Percentiles rank a stretch among this genome's conserved stretches.
These are phyloP conservation scores for Synanthedon vespiformis DNA, from an alignment of 2,888 invertebrate genomes.

Conservation along the genomic window DNA sequence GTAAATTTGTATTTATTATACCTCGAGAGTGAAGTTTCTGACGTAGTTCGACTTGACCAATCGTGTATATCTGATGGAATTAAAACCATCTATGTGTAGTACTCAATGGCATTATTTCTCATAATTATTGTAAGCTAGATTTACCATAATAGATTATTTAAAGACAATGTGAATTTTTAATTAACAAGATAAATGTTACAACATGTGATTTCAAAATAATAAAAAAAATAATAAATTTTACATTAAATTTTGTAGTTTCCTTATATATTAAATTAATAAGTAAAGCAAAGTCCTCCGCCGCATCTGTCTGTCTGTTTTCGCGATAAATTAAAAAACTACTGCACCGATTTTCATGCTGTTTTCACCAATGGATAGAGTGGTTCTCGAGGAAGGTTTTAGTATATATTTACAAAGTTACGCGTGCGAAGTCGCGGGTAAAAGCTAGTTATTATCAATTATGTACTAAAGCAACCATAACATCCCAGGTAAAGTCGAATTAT, in stretches of 20 bases:
- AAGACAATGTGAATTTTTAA: slow-evolving; percentile 77
- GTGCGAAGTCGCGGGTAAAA: too few species aligned
- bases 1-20: slow-evolving; percentile 68
- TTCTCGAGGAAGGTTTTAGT: too few species aligned
- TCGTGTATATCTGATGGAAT: slow-evolving; percentile 49
- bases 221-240: slow-evolving; percentile 73
- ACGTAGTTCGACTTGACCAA: slow-evolving; percentile 65
- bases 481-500: too few species aligned
- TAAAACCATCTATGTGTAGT: slow-evolving; percentile 40
- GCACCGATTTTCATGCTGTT: too few species aligned
- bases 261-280: slow-evolving; percentile 3
- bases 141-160: slow-evolving; percentile 72
- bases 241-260: slow-evolving; percentile 34
- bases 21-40: slow-evolving; percentile 47
- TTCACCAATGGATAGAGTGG: too few species aligned
- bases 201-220: slow-evolving; percentile 75
- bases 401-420: too few species aligned
- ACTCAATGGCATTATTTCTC: slow-evolving; percentile 69
- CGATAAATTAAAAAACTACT: too few species aligned
- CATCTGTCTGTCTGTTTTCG: too few species aligned
- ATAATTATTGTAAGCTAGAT: slow-evolving; percentile 66
- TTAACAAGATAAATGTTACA: slow-evolving; percentile 74
- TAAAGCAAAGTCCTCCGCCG: too few species aligned
- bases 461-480: too few species aligned
- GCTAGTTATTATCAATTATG: too few species aligned